A percentile compares a stretch with the other conserved stretches of the same genome.
Evolutionary conservation across 2,113 vertebrate species (phyloP).

Genomic region (Sciurus niger): DNA sequence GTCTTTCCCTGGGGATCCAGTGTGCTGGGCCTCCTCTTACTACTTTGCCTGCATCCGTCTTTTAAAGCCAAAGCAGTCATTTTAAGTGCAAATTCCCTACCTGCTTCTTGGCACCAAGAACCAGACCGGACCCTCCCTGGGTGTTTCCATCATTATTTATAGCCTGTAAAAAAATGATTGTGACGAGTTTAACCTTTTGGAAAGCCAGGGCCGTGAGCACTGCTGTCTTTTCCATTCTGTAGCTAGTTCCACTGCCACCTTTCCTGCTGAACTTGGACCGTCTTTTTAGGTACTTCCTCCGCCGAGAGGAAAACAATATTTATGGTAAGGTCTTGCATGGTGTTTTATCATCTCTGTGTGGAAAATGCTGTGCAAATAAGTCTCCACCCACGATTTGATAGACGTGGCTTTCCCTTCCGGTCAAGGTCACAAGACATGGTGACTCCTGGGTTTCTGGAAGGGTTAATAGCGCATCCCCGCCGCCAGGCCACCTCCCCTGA

Average conservation of each 20-base stretch:
- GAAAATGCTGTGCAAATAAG: neutral
- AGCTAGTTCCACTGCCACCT: neutral
- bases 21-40: constrained; percentile 25
- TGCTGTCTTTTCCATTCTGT: neutral
- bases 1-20: neutral
- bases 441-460: neutral
- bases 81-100: neutral
- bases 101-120: neutral
- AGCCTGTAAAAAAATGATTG: neutral
- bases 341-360: neutral
- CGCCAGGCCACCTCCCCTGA: neutral
- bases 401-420: neutral
- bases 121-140: neutral
- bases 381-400: neutral
- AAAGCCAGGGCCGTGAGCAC: neutral
- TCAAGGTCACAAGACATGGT: neutral
- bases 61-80: neutral
- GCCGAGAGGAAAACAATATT: neutral
- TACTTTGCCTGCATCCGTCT: neutral
- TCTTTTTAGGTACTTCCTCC: neutral
- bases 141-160: neutral
- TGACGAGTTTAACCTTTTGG: neutral
- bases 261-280: neutral
- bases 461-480: neutral
- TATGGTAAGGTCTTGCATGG: neutral